A percentile compares a stretch with the other conserved stretches of the same genome.
Evolutionary conservation across 1,140 invertebrate genomes (phyloP).

Genomic region (Coenobita brevimanus): DNA sequence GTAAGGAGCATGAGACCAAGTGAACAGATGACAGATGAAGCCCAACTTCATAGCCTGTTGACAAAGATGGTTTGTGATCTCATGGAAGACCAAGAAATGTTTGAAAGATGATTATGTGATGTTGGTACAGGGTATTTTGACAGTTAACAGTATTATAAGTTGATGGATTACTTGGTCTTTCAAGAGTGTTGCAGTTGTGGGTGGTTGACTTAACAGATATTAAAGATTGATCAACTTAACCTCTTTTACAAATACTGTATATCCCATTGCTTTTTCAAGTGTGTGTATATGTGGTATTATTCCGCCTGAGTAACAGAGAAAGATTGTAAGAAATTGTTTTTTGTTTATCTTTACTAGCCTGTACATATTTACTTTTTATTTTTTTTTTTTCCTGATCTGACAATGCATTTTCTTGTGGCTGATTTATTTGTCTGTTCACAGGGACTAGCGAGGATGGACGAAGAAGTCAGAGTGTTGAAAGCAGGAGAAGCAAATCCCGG

Average conservation of each 20-base stretch:
- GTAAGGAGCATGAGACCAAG: neutral
- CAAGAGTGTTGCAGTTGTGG: conserved; percentile 26
- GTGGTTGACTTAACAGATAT: conserved; percentile 15
- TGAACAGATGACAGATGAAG: too few relatives aligned
- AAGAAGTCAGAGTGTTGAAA: conserved; percentile 58
- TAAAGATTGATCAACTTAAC: neutral
- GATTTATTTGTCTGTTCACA: conserved; percentile 61
- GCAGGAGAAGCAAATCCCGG: conserved; percentile 53
- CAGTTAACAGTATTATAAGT: too few relatives aligned
- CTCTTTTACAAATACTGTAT: too few relatives aligned
- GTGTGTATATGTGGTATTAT: neutral
- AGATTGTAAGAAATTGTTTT: conserved; percentile 6
- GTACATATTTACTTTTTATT: neutral
- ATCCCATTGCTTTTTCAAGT: conserved; percentile 30
- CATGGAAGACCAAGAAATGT: too few relatives aligned
- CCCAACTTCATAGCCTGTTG: too few relatives aligned
- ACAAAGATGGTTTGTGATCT: too few relatives aligned
- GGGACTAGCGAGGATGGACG: conserved; percentile 54
- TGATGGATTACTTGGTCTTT: conserved; percentile 50
- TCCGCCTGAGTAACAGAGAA: conserved; percentile 1
- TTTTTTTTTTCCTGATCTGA: neutral
- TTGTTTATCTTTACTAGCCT: conserved; percentile 17
- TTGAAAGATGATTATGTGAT: too few relatives aligned
- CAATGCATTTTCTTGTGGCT: neutral
- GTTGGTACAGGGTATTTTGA: too few relatives aligned